Conservation (phyloP, 2,888 invertebrate species). For the Campoletis raptor region DNA sequence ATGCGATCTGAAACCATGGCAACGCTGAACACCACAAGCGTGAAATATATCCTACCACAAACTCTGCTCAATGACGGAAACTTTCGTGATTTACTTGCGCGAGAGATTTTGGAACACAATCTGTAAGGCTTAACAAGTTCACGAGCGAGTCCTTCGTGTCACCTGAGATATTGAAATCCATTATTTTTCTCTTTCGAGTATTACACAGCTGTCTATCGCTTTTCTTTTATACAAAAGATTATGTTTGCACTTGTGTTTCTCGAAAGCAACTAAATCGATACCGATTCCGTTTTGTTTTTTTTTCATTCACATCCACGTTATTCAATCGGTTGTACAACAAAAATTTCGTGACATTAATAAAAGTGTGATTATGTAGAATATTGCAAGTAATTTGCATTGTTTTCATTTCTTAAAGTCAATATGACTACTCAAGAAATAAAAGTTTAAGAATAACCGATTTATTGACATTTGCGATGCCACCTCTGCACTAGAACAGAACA, state of each 20-base stretch:
- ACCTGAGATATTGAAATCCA: slow-evolving; percentile 81
- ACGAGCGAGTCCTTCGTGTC: slow-evolving; percentile 67
- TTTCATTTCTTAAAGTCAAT: too few relatives aligned
- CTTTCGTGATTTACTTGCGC: slow-evolving; percentile 82
- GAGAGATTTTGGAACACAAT: slow-evolving; percentile 81
- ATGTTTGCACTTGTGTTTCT: not conserved
- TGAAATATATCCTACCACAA: slow-evolving; percentile 75
- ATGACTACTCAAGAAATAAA: too few relatives aligned
- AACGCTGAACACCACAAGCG: slow-evolving; percentile 68
- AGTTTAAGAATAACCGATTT: too few relatives aligned
- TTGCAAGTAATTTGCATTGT: too few relatives aligned
- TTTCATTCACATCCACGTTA: not conserved
- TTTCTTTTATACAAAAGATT: not conserved
- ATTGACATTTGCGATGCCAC: too few relatives aligned
- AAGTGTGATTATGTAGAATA: too few relatives aligned
- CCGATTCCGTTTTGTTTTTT: not conserved
- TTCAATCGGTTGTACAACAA: not conserved
- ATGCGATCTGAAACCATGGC: slow-evolving; percentile 78
- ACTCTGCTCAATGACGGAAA: slow-evolving; percentile 59
- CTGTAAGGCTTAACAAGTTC: slow-evolving; percentile 82
- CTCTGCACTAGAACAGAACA: too few relatives aligned
- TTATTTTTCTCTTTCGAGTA: slow-evolving; percentile 76
- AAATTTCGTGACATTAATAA: not conserved
- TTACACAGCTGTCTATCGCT: slow-evolving; percentile 65
- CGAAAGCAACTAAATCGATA: not conserved